A percentile compares a stretch with the other conserved stretches of the same genome.
Evolutionary conservation across 2,797 vertebrate genomes (phyloP).

Genomic region (Enteromius argenteus): DNA sequence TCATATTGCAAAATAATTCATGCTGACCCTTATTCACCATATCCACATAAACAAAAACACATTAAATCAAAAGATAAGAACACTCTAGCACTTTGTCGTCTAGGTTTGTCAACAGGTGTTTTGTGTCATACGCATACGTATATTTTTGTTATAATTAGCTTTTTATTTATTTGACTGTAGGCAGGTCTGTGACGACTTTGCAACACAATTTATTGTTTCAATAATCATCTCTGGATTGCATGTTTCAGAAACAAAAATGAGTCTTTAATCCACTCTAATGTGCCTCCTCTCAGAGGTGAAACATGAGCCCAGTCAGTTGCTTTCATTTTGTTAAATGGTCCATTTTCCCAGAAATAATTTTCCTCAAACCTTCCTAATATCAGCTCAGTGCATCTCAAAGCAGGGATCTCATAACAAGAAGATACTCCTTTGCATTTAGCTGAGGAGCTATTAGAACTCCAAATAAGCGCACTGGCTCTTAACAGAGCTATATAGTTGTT

Average conservation of each 20-base stretch:
- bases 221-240: not conserved
- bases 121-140: not conserved
- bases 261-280: constrained; percentile 27
- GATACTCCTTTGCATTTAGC: constrained; percentile 20
- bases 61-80: not conserved
- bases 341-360: constrained; percentile 30
- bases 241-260: constrained; percentile 32
- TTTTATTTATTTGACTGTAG: not conserved
- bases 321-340: constrained; percentile 35
- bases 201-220: not conserved
- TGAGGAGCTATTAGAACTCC: not conserved
- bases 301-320: not conserved
- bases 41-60: not conserved
- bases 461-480: constrained; percentile 11
- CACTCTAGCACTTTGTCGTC: not conserved
- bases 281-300: constrained; percentile 26
- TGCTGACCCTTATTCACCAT: not conserved
- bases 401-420: constrained; percentile 24
- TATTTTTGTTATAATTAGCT: not conserved
- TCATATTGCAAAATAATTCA: constrained; percentile 2
- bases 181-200: not conserved
- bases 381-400: constrained; percentile 24
- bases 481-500: not conserved
- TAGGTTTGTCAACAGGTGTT: not conserved
- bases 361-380: constrained; percentile 22